A percentile compares a stretch with the other conserved stretches of the same genome.
phyloP scores from a whole-genome alignment of 1,140 invertebrate genomes.

The Pogonus chalceus region DNA sequence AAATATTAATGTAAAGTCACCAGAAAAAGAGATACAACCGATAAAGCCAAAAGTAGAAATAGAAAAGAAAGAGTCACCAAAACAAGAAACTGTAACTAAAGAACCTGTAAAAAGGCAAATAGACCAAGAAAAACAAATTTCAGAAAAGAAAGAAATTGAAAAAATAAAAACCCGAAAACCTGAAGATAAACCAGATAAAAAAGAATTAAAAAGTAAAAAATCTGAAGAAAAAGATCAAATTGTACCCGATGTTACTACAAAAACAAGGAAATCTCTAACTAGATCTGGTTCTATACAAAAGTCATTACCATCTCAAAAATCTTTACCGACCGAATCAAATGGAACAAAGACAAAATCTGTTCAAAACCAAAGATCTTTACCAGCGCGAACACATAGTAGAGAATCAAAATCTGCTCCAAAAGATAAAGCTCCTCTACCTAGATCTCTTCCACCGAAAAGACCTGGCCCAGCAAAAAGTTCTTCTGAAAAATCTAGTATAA shows the following conservation, averaged over 20 bases:
- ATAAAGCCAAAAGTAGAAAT: slow-evolving; percentile 15
- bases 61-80: neutral
- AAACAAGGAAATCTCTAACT: slow-evolving; percentile 20
- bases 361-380: slow-evolving; percentile 11
- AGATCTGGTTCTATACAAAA: slow-evolving; percentile 10
- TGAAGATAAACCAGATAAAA: slow-evolving; percentile 11
- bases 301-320: slow-evolving; percentile 13
- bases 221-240: slow-evolving; percentile 46
- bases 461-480: slow-evolving; percentile 7
- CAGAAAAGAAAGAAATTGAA: slow-evolving; percentile 11
- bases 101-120: neutral
- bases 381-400: slow-evolving; percentile 13
- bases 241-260: slow-evolving; percentile 43
- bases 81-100: neutral
- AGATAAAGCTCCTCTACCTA: slow-evolving; percentile 36
- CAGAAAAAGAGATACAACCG: slow-evolving; percentile 33
- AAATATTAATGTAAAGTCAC: slow-evolving; percentile 32
- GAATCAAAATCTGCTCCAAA: slow-evolving; percentile 36
- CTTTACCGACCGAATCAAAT: slow-evolving; percentile 9
- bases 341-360: slow-evolving; percentile 8
- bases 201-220: slow-evolving; percentile 20
- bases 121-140: too few species aligned
- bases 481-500: neutral
- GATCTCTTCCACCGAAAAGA: slow-evolving; percentile 23
- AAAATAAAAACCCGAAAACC: slow-evolving; percentile 6